Percentiles rank a stretch among this genome's conserved stretches.
Evolutionary conservation across 2,888 invertebrate species (phyloP).

Genomic region (Synanthedon formicaeformis): DNA sequence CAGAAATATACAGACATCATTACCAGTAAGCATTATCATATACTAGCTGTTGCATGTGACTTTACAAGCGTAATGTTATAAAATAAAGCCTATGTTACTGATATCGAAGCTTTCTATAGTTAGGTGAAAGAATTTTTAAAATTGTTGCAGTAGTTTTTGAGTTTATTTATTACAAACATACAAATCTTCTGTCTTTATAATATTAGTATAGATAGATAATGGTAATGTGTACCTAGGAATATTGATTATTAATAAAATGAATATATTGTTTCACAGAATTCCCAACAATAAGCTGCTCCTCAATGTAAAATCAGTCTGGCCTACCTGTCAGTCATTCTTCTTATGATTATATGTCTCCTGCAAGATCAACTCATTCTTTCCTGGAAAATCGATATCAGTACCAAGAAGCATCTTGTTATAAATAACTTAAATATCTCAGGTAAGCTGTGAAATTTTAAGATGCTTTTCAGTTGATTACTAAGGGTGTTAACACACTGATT

Average conservation of each 20-base stretch:
- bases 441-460: too few species aligned
- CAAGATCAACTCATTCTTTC: slow-evolving; percentile 76
- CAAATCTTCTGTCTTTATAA: too few species aligned
- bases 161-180: too few species aligned
- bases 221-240: background rate
- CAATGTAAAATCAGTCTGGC: slow-evolving; percentile 47
- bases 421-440: too few species aligned
- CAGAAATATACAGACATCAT: slow-evolving; percentile 89
- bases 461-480: too few species aligned
- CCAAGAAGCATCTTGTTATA: slow-evolving; percentile 52
- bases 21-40: slow-evolving; percentile 78
- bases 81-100: too few species aligned
- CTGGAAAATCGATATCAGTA: slow-evolving; percentile 75
- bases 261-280: slow-evolving; percentile 52
- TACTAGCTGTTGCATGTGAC: background rate
- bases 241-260: background rate
- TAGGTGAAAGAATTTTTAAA: too few species aligned
- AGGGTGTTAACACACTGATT: too few species aligned
- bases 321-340: slow-evolving; percentile 57
- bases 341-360: slow-evolving; percentile 64
- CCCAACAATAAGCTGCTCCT: slow-evolving; percentile 69
- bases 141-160: too few species aligned
- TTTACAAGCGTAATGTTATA: too few species aligned
- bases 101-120: too few species aligned
- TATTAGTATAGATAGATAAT: too few species aligned